These are phyloP conservation scores for Nephrotoma guestfalica DNA, from an alignment of 2,888 invertebrate genomes.

Conservation along the genomic window DNA sequence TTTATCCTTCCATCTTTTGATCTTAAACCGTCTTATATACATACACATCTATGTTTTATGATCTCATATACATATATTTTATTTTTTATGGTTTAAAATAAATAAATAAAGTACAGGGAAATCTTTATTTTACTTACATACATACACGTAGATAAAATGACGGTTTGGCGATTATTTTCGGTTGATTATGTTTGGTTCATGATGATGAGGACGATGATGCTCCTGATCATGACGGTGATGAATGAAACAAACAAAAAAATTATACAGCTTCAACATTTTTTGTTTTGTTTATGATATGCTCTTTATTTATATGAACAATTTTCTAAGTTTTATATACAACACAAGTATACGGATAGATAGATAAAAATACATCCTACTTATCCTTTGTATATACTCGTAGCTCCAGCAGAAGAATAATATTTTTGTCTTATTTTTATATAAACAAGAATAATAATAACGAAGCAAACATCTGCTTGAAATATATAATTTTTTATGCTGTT, in stretches of 20 bases:
- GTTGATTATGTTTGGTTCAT: neutral
- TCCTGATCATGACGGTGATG: neutral
- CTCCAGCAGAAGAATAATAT: neutral
- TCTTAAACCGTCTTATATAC: neutral
- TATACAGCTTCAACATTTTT: neutral
- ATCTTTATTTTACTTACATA: neutral
- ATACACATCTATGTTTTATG: neutral
- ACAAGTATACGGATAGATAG: neutral
- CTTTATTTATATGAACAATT: neutral
- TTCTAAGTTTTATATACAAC: neutral
- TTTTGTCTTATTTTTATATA: neutral
- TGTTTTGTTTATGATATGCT: neutral
- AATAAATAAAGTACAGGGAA: neutral
- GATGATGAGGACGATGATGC: neutral
- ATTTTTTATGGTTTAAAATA: neutral
- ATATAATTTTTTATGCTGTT: neutral
- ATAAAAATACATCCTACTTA: neutral
- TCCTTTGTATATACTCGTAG: neutral
- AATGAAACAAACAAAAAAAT: neutral
- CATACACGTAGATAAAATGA: neutral
- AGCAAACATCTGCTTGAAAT: neutral
- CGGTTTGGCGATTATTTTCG: neutral
- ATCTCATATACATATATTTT: neutral
- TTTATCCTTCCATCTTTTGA: neutral
- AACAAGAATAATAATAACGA: neutral